Evolutionary conservation across 2,888 invertebrate species (phyloP).

Genomic region (Cephus nigrinus): DNA sequence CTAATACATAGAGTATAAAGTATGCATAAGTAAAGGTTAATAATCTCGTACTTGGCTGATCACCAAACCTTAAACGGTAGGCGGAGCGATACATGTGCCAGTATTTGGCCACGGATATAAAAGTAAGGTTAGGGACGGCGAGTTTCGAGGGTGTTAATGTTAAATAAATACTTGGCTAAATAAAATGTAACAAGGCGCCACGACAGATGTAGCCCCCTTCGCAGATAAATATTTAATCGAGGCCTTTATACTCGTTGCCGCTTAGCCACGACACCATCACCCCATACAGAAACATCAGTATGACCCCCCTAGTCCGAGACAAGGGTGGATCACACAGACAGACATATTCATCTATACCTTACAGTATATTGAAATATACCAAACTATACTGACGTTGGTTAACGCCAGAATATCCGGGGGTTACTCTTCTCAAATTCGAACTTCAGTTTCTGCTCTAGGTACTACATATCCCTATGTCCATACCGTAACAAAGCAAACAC

Average conservation of each 20-base stretch:
- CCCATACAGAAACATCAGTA: not conserved
- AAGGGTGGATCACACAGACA: not conserved
- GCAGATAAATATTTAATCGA: slow-evolving; percentile 63
- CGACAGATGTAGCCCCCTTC: slow-evolving; percentile 15
- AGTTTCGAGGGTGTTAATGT: slow-evolving; percentile 54
- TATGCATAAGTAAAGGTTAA: slow-evolving; percentile 31
- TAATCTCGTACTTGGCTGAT: slow-evolving; percentile 48
- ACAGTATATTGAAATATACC: not conserved
- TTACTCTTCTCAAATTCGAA: not conserved
- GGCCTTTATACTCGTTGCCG: slow-evolving; percentile 26
- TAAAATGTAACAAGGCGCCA: slow-evolving; percentile 59
- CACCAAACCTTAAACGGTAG: slow-evolving; percentile 40
- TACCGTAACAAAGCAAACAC: slow-evolving; percentile 35
- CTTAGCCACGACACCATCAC: not conserved
- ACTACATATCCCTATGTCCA: slow-evolving; percentile 1
- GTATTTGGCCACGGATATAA: slow-evolving; percentile 41
- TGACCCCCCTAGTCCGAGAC: not conserved
- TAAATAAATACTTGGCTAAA: slow-evolving; percentile 61
- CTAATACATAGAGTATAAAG: not conserved
- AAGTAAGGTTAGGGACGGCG: slow-evolving; percentile 18
- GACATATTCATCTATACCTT: not conserved
- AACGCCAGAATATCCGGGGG: not conserved
- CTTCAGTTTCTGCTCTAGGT: not conserved
- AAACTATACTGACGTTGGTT: not conserved
- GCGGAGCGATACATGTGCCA: slow-evolving; percentile 36